Base-by-base conservation (phyloP, 2,888 invertebrate genomes). In the Ptilodon capucinus region DNA sequence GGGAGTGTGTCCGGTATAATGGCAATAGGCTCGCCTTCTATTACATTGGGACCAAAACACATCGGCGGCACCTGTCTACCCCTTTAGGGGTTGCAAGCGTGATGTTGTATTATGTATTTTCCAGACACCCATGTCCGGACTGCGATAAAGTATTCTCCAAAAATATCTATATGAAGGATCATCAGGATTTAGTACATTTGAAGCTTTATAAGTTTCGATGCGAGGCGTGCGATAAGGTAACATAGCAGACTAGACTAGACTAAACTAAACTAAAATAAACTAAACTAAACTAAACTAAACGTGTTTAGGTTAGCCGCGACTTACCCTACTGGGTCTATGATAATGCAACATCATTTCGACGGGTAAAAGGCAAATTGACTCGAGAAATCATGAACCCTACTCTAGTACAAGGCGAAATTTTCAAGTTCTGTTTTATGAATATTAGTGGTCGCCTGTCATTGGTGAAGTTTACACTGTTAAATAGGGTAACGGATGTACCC, bases 131-230 rank as follows among this genome's bases (percentile, higher is more conserved):
- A 0, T 85, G 86, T 30, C 79, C 84, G 0, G 79, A 74, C 0
- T 85, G 85, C 14, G 82, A 74, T 0, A 85, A 84, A 40, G 54
- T 77, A 2, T 84, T 84, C 55, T 67, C 77, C 0, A 71, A 82
- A 6, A 81, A 74, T 6, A 71, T 68, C 0, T 79, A 83, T 28
- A 84, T 85, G 84, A 81, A 68, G 2, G 80, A 85, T 6, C 86
- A 86, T 16, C 79, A 79, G 35, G 74, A 75, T 18, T 45, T 82
- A 4, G 70, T 83, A 0, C 86, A 86, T 42, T 58, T 71, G 14
- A 78, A 80, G 48, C 56, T 66, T 4, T 74, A 71, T 0, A 74
- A 79, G 16, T 79, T 82, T 38, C 60, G 77, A 3, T 86, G 86
- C 40, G 73, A 74, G 8, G 56, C 74, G 0, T 86, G 86, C 7